phyloP scores from a whole-genome alignment of 1,140 invertebrate genomes.

The Eriocheir sinensis region DNA sequence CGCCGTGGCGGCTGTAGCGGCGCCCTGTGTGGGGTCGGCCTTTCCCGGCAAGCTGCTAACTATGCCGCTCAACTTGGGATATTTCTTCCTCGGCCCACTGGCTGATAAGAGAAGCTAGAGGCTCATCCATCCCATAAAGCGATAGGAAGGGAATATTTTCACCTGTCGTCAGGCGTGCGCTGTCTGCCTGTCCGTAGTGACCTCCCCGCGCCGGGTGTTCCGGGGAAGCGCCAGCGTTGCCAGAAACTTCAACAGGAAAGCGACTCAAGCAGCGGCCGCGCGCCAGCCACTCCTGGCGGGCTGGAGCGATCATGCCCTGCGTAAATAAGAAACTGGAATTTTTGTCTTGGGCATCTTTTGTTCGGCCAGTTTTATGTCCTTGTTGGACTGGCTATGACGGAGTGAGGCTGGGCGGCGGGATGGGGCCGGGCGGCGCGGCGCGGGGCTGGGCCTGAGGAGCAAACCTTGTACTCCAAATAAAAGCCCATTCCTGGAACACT shows the following conservation, averaged over 20 bases:
- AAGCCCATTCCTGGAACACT: background rate
- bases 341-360: conserved; percentile 37
- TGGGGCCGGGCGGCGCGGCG: background rate
- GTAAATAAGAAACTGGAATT: conserved; percentile 48
- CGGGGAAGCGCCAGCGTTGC: background rate
- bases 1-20: background rate
- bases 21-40: background rate
- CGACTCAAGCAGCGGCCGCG: background rate
- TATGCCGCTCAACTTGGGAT: background rate
- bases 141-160: background rate
- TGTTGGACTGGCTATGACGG: conserved; percentile 25
- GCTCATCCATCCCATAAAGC: background rate
- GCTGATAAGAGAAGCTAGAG: background rate
- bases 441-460: background rate
- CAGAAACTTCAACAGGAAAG: background rate
- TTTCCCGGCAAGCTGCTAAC: background rate
- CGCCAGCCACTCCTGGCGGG: background rate
- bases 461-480: conserved; percentile 25
- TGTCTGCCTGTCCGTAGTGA: background rate
- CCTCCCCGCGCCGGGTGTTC: background rate
- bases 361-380: conserved; percentile 37
- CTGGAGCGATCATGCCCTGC: background rate
- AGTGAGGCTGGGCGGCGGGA: background rate
- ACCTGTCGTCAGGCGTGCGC: background rate
- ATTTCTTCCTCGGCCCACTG: background rate